Evolutionary conservation across 1,140 invertebrate genomes (phyloP).

Genomic region (Papilio glaucus): DNA sequence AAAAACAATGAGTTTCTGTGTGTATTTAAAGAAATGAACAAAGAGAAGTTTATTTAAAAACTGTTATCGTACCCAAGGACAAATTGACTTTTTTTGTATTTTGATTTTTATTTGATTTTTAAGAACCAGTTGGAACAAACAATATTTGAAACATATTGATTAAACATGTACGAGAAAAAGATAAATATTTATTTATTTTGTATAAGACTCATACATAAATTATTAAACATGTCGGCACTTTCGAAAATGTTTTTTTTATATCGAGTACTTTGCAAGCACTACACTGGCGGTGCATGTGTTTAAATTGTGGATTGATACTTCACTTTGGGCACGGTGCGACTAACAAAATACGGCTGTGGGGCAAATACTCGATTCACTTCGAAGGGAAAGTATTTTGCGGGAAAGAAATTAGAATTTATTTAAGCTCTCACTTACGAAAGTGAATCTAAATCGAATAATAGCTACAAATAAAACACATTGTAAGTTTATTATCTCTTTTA

Average conservation of each 20-base stretch:
- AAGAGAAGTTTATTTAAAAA: slow-evolving; percentile 2
- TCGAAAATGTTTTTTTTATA: slow-evolving; percentile 24
- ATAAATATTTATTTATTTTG: slow-evolving; percentile 19
- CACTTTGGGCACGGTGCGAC: slow-evolving; percentile 21
- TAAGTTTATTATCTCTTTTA: slow-evolving; percentile 1
- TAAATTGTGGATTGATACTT: slow-evolving; percentile 28
- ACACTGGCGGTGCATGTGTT: slow-evolving; percentile 24
- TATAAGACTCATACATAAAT: slow-evolving; percentile 15
- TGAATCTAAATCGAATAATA: slow-evolving; percentile 22
- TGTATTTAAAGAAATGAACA: slow-evolving; percentile 17
- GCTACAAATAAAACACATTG: slow-evolving; percentile 7
- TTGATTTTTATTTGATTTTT: slow-evolving; percentile 5
- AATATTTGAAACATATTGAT: slow-evolving; percentile 16
- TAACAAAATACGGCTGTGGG: slow-evolving; percentile 24
- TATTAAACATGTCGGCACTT: slow-evolving; percentile 20
- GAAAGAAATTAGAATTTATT: slow-evolving; percentile 32
- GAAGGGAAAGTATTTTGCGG: slow-evolving; percentile 33
- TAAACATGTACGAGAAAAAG: slow-evolving; percentile 11
- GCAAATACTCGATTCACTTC: slow-evolving; percentile 25
- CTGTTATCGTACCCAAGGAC: slow-evolving; percentile 13
- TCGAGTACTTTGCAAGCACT: slow-evolving; percentile 32
- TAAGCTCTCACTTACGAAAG: slow-evolving; percentile 30
- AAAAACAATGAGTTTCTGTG: not conserved
- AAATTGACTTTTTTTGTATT: slow-evolving; percentile 2
- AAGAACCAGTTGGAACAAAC: slow-evolving; percentile 13